Percentiles rank a stretch among this genome's conserved stretches.
Conservation (phyloP, 2,113 vertebrate genomes). For the Ophiodon elongatus region DNA sequence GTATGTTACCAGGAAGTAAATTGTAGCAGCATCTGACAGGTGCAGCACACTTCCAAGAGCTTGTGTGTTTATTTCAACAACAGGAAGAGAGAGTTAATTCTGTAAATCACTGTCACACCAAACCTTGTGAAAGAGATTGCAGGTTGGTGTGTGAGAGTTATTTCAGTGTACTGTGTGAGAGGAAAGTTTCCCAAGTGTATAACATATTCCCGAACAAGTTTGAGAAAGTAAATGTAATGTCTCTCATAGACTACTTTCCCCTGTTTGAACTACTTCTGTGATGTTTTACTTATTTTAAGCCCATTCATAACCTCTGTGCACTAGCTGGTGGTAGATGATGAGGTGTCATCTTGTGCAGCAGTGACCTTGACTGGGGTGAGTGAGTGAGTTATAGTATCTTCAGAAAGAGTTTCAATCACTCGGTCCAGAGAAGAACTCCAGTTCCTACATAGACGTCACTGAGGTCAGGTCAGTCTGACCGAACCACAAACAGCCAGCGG, state of each 20-base stretch:
- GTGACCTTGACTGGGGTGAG: constrained; percentile 7
- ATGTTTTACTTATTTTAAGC: neutral
- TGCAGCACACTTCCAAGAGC: neutral
- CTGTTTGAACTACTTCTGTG: neutral
- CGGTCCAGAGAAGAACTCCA: neutral
- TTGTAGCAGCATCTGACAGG: neutral
- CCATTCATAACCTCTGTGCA: neutral
- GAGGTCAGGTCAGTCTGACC: constrained; percentile 11
- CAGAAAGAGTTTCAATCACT: constrained; percentile 7
- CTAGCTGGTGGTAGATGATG: neutral
- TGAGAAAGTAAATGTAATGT: neutral
- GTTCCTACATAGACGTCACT: neutral
- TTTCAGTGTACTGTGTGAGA: neutral
- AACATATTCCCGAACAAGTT: neutral
- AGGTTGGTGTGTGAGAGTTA: neutral
- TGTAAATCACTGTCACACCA: neutral
- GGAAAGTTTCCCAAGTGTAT: neutral
- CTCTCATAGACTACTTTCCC: neutral
- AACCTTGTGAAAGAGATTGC: neutral
- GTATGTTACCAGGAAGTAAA: neutral
- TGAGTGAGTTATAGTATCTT: constrained; percentile 11
- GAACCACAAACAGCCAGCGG: neutral
- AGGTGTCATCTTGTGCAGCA: neutral
- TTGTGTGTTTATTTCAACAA: neutral
- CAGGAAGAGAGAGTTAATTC: neutral